Evolutionary conservation across 2,888 invertebrate species (phyloP).

Genomic region (Apoda limacodes): DNA sequence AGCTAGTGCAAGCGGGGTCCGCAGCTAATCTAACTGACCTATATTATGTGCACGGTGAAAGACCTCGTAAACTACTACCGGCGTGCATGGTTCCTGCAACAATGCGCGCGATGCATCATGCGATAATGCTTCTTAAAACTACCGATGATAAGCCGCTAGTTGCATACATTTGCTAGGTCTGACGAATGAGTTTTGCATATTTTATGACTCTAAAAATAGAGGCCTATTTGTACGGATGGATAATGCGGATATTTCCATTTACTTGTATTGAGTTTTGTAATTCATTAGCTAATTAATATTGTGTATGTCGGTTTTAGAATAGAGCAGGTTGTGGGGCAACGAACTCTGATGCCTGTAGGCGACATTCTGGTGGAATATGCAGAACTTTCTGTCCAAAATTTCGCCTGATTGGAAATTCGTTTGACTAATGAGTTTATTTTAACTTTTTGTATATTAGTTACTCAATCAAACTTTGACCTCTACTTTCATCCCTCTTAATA

Average conservation of each 20-base stretch:
- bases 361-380: too few relatives aligned
- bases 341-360: too few relatives aligned
- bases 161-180: constrained; percentile 20
- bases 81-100: constrained; percentile 61
- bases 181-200: constrained; percentile 32
- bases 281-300: too few relatives aligned
- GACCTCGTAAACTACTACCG: constrained; percentile 65
- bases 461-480: too few relatives aligned
- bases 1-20: constrained; percentile 30
- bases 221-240: not conserved
- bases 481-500: too few relatives aligned
- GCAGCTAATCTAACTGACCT: constrained; percentile 66
- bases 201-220: not conserved
- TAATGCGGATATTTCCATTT: not conserved
- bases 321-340: too few relatives aligned
- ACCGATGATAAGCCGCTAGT: constrained; percentile 32
- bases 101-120: constrained; percentile 33
- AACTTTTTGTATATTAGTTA: too few relatives aligned
- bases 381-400: too few relatives aligned
- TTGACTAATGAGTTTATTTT: too few relatives aligned
- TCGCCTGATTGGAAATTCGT: too few relatives aligned
- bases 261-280: too few relatives aligned
- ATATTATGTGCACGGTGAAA: constrained; percentile 63
- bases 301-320: too few relatives aligned
- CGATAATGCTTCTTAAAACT: constrained; percentile 40